A percentile compares a stretch with the other conserved stretches of the same genome.
Conservation (phyloP, 2,888 invertebrate species). For the Anthoptus insignis region DNA sequence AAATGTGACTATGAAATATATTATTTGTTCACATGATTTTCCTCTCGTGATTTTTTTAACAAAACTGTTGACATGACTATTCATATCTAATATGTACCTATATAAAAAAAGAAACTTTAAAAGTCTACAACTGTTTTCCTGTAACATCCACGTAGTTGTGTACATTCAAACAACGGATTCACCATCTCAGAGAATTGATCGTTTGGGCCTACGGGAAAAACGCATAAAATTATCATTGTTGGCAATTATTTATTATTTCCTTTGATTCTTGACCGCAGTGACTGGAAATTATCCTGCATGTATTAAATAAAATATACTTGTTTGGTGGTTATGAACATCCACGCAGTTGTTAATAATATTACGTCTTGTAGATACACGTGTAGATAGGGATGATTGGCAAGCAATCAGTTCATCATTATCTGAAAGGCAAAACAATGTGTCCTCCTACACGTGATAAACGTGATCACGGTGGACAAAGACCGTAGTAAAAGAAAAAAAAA, state of each 20-base stretch:
- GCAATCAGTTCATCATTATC: slow-evolving; percentile 69
- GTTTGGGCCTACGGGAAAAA: slow-evolving; percentile 3
- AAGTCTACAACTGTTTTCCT: no score
- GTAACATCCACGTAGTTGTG: not conserved
- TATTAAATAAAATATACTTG: not conserved
- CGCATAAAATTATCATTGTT: not conserved
- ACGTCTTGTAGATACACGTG: slow-evolving; percentile 58
- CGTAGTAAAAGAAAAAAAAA: slow-evolving; percentile 57
- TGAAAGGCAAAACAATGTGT: slow-evolving; percentile 69
- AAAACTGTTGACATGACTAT: no score
- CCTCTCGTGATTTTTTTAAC: no score
- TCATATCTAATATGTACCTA: no score
- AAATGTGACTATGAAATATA: no score
- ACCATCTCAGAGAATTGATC: not conserved
- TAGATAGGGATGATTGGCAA: slow-evolving; percentile 65
- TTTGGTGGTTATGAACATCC: not conserved
- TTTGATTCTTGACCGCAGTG: not conserved
- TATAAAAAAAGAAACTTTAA: no score
- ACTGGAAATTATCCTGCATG: not conserved
- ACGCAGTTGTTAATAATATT: slow-evolving; percentile 5
- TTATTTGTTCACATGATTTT: no score
- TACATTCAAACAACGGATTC: not conserved
- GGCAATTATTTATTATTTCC: not conserved
- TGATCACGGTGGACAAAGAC: slow-evolving; percentile 70
- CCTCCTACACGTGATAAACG: slow-evolving; percentile 72